A percentile compares a stretch with the other conserved stretches of the same genome.
Conservation (phyloP, 2,797 vertebrate species). For the Benthosema pterotum region DNA sequence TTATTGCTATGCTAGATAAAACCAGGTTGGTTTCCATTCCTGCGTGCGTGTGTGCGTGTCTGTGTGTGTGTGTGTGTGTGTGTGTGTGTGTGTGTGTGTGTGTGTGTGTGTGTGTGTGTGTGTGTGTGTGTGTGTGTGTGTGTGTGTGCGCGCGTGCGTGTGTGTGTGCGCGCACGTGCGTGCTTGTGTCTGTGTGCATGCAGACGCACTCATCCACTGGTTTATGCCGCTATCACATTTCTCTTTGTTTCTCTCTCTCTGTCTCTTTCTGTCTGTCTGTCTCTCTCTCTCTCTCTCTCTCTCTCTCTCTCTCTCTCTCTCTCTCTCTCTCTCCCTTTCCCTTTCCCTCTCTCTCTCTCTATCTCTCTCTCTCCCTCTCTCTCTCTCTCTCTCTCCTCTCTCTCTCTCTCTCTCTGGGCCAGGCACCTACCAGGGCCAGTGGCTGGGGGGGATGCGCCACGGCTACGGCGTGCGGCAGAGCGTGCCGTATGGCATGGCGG, state of each 20-base stretch:
- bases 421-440: conserved; percentile 98
- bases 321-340: conserved; percentile 27
- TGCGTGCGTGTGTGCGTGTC: too few species aligned
- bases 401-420: conserved; percentile 38
- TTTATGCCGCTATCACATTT: too few species aligned
- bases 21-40: too few species aligned
- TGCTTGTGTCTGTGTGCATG: too few species aligned
- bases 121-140: too few species aligned
- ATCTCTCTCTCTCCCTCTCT: conserved; percentile 13
- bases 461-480: conserved; percentile 97
- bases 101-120: too few species aligned
- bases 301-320: conserved; percentile 25
- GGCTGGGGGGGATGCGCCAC: conserved; percentile 95
- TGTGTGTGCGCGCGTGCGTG: too few species aligned
- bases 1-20: too few species aligned
- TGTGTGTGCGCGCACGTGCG: too few species aligned
- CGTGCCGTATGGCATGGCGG: conserved; percentile 97
- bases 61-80: too few species aligned
- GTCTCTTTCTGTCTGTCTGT: conserved; percentile 16
- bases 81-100: too few species aligned
- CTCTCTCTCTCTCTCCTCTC: conserved; percentile 9
- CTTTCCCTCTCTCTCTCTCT: conserved; percentile 25
- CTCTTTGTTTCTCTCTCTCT: conserved; percentile 2
- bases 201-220: too few species aligned
- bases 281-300: conserved; percentile 25